These are phyloP conservation scores for Cranoglanis bouderius DNA, from an alignment of 2,113 vertebrate genomes.

Conservation along the genomic window DNA sequence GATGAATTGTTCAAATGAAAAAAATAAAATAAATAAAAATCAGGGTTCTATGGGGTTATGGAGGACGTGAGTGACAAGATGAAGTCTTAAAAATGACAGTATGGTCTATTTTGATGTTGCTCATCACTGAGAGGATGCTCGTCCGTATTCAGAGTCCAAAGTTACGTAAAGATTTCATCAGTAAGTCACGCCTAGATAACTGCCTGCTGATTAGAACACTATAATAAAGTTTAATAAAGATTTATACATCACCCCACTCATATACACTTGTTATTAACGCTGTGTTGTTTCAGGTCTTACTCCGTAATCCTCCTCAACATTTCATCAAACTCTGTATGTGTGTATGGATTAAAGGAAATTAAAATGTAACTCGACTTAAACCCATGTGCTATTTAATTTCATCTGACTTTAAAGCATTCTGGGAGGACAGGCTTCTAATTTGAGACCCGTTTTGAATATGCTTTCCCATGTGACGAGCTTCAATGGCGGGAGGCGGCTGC, in stretches of 20 bases:
- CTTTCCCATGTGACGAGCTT: not conserved
- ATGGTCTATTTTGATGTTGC: not conserved
- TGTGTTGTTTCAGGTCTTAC: not conserved
- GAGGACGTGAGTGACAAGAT: not conserved
- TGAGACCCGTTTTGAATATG: not conserved
- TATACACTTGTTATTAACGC: not conserved
- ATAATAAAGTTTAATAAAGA: not conserved
- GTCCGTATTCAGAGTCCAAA: not conserved
- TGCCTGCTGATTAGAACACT: not conserved
- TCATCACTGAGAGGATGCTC: not conserved
- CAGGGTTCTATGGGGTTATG: not conserved
- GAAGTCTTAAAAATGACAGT: not conserved
- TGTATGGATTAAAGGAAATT: not conserved
- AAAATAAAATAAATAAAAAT: not conserved
- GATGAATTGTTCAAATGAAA: not conserved
- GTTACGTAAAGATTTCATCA: not conserved
- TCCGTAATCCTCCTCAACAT: not conserved
- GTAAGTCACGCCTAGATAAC: not conserved
- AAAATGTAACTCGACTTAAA: not conserved
- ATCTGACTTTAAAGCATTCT: not conserved
- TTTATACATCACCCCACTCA: not conserved
- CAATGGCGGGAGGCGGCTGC: not conserved
- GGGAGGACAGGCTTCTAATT: slow-evolving; percentile 1
- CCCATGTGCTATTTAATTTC: not conserved
- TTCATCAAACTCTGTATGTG: not conserved